Evolutionary conservation across 2,113 vertebrate genomes (phyloP).

Genomic region (Saguinus midas): DNA sequence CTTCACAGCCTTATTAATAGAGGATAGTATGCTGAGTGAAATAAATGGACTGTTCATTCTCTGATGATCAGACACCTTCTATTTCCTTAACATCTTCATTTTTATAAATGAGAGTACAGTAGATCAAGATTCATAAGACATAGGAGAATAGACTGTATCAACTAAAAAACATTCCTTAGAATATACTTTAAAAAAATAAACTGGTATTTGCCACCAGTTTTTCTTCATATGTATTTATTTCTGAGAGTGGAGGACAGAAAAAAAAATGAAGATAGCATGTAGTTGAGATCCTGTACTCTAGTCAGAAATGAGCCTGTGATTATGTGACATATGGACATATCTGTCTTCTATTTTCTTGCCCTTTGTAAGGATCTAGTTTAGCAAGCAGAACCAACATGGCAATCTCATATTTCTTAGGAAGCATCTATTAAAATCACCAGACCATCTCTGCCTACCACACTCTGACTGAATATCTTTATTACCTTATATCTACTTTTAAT

Average conservation of each 20-base stretch:
- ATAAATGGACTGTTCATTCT: neutral
- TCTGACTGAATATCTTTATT: neutral
- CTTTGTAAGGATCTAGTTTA: neutral
- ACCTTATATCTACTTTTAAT: neutral
- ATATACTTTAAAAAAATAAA: neutral
- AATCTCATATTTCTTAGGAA: neutral
- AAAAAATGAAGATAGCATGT: neutral
- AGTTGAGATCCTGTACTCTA: neutral
- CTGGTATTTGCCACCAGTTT: neutral
- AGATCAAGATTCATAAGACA: neutral
- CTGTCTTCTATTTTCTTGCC: neutral
- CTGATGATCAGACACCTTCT: neutral
- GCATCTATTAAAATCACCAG: neutral
- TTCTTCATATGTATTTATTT: neutral
- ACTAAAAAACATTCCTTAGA: neutral
- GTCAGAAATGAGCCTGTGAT: neutral
- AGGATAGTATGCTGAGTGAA: neutral
- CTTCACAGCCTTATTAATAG: constrained; percentile 32
- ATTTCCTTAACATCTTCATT: constrained; percentile 17
- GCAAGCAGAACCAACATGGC: neutral
- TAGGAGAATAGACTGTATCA: neutral
- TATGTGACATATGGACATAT: neutral
- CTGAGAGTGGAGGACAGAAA: neutral
- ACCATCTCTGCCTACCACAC: neutral
- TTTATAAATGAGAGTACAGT: neutral